Conservation (phyloP, 1,140 invertebrate genomes). For the Lasioglossum baleicum region DNA sequence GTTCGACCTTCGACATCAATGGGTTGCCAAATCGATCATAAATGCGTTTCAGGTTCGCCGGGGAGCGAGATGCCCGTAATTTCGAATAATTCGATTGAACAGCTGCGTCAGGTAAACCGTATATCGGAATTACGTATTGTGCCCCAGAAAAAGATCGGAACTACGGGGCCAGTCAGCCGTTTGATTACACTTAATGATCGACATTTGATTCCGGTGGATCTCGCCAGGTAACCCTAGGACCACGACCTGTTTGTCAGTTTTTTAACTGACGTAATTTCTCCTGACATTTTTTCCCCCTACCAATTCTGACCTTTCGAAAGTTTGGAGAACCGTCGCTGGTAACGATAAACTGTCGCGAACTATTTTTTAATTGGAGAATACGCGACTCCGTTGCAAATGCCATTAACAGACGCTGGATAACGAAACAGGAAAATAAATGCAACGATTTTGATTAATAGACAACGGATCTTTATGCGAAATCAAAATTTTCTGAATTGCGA, state of each 20-base stretch:
- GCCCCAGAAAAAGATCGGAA: constrained; percentile 32
- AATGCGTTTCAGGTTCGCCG: constrained; percentile 68
- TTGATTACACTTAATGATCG: constrained; percentile 77
- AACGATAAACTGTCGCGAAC: neutral
- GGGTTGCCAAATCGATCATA: constrained; percentile 73
- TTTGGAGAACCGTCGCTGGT: neutral
- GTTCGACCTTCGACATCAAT: constrained; percentile 64
- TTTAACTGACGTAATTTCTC: constrained; percentile 26
- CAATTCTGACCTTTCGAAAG: constrained; percentile 11
- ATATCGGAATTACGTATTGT: constrained; percentile 42
- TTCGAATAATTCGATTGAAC: constrained; percentile 50
- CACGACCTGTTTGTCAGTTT: constrained; percentile 8
- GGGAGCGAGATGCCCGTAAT: constrained; percentile 70
- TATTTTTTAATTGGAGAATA: constrained; percentile 11
- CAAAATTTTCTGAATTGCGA: too few species aligned
- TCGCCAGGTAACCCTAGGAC: constrained; percentile 14
- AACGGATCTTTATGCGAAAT: too few species aligned
- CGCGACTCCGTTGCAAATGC: neutral
- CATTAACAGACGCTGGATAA: neutral
- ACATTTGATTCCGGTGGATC: constrained; percentile 71
- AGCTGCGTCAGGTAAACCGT: constrained; percentile 54
- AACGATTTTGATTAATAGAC: too few species aligned
- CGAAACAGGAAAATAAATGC: neutral
- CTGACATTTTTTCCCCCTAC: neutral
- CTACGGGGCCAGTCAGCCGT: constrained; percentile 63